Evolutionary conservation across 2,797 vertebrate species (phyloP).

Genomic region (Vespertilio murinus): DNA sequence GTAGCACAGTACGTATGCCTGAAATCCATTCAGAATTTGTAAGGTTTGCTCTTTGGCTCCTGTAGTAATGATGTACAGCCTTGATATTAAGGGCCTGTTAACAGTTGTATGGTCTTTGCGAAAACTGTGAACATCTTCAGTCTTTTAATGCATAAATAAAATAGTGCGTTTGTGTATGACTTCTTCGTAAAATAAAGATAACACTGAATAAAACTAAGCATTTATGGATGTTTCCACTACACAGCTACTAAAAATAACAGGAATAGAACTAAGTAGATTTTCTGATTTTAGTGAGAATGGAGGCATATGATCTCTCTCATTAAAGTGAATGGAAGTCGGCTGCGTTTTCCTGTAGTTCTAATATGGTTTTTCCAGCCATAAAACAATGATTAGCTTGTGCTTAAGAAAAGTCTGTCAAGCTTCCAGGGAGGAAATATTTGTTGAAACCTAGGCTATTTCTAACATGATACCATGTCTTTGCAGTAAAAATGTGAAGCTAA

Average conservation of each 20-base stretch:
- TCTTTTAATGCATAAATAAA: not conserved
- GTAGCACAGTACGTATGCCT: not conserved
- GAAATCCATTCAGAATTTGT: not conserved
- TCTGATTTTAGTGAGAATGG: slow-evolving; percentile 16
- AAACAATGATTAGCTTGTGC: slow-evolving; percentile 46
- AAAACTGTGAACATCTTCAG: not conserved
- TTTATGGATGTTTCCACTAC: slow-evolving; percentile 12
- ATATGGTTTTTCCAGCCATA: slow-evolving; percentile 64
- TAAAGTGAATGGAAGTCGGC: slow-evolving; percentile 35
- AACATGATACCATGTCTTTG: slow-evolving; percentile 4
- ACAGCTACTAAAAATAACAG: slow-evolving; percentile 32
- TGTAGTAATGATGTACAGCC: not conserved
- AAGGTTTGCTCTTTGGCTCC: not conserved
- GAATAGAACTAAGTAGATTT: slow-evolving; percentile 42
- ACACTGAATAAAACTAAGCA: not conserved
- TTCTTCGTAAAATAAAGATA: slow-evolving; percentile 45
- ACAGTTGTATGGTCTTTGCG: not conserved
- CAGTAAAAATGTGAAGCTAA: slow-evolving; percentile 19
- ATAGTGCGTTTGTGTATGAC: not conserved
- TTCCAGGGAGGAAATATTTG: slow-evolving; percentile 42
- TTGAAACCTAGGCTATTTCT: slow-evolving; percentile 39
- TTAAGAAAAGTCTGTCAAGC: slow-evolving; percentile 31
- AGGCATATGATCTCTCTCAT: not conserved
- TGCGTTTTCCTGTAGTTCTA: slow-evolving; percentile 48
- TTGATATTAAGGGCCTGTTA: not conserved